Evolutionary conservation across 2,888 invertebrate genomes (phyloP).

Genomic region (Synergus gifuensis): DNA sequence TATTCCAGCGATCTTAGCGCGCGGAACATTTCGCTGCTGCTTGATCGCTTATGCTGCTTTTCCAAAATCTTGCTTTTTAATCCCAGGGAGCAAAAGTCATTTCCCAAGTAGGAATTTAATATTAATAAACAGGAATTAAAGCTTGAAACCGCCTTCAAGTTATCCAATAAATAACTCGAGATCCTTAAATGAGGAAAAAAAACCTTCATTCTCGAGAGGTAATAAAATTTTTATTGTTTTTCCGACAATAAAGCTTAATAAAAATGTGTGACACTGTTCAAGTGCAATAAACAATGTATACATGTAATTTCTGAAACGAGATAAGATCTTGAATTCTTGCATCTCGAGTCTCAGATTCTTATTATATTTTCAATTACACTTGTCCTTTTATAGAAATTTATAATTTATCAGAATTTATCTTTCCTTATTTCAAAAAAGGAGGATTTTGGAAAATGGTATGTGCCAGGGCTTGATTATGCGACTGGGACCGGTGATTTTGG

Average conservation of each 20-base stretch:
- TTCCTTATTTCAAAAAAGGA: neutral
- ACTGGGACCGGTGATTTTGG: conserved; percentile 86
- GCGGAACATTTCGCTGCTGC: conserved; percentile 74
- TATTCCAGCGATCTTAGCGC: conserved; percentile 59
- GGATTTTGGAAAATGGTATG: conserved; percentile 44
- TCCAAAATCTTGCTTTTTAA: conserved; percentile 45
- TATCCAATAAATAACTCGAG: neutral
- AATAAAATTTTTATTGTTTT: neutral
- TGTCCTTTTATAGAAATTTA: neutral
- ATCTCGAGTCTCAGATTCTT: neutral
- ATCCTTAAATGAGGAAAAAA: neutral
- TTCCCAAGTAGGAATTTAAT: neutral
- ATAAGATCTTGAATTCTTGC: neutral
- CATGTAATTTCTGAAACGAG: neutral
- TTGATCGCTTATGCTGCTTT: conserved; percentile 57
- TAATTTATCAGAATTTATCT: neutral
- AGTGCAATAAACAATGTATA: conserved; percentile 6
- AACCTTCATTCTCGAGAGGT: neutral
- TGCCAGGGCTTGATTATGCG: conserved; percentile 56
- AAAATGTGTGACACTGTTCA: conserved; percentile 17
- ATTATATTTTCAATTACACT: neutral
- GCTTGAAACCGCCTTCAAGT: neutral
- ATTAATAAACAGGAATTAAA: neutral
- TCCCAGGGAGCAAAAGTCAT: neutral
- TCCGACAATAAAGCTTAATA: conserved; percentile 3